These are phyloP conservation scores for Drosophila pseudoananassae DNA, from an alignment of 1,140 invertebrate genomes.

Conservation along the genomic window DNA sequence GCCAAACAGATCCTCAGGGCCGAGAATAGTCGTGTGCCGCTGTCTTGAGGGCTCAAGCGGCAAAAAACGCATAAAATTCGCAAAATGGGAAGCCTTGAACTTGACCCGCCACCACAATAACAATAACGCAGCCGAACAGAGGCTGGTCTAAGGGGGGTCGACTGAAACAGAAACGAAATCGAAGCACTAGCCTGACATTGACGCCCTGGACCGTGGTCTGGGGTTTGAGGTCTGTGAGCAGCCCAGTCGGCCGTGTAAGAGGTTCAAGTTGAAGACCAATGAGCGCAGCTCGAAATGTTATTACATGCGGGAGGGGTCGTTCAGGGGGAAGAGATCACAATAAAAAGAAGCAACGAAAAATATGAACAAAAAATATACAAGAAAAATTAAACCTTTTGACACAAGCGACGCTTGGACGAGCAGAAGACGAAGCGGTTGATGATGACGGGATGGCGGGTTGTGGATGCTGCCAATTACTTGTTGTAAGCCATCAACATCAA, in stretches of 20 bases:
- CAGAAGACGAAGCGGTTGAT: conserved; percentile 60
- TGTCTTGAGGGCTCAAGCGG: conserved; percentile 21
- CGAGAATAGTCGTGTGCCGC: background rate
- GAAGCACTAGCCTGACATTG: conserved; percentile 69
- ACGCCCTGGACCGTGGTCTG: conserved; percentile 48
- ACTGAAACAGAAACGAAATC: conserved; percentile 46
- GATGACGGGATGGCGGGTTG: conserved; percentile 44
- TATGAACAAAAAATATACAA: conserved; percentile 13
- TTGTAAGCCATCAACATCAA: conserved; percentile 83
- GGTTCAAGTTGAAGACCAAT: conserved; percentile 71
- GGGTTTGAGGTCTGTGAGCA: conserved; percentile 32
- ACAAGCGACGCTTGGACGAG: conserved; percentile 72
- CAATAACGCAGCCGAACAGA: conserved; percentile 54
- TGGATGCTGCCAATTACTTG: conserved; percentile 83
- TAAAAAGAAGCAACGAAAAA: conserved; percentile 22
- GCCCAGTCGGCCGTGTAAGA: conserved; percentile 67
- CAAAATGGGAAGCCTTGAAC: conserved; percentile 78
- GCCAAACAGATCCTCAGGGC: background rate
- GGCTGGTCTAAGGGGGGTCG: conserved; percentile 46
- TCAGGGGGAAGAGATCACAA: background rate
- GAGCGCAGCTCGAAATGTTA: conserved; percentile 67
- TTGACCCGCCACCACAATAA: conserved; percentile 70
- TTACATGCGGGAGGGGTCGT: conserved; percentile 60
- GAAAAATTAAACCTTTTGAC: conserved; percentile 81
- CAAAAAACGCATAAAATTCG: conserved; percentile 72